Evolutionary conservation across 2,888 invertebrate genomes (phyloP).

Genomic region (Meiosimyza platycephala): DNA sequence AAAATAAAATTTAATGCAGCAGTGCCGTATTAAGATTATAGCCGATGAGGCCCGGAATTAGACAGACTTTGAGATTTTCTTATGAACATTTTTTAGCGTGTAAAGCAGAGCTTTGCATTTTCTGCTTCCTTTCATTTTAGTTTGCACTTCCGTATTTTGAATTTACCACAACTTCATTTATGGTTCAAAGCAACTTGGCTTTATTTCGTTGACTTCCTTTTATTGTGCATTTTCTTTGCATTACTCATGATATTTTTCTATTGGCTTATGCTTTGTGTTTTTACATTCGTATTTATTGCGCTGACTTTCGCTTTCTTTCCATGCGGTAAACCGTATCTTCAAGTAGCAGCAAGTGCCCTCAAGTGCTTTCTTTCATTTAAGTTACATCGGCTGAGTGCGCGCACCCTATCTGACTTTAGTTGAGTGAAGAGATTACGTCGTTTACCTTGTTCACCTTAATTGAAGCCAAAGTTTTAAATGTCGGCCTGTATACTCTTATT

Average conservation of each 20-base stretch:
- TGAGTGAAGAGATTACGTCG: conserved; percentile 1
- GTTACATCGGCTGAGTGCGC: neutral
- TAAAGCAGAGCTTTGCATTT: too few species aligned
- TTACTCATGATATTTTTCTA: neutral
- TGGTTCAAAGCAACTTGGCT: too few species aligned
- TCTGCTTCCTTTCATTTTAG: neutral
- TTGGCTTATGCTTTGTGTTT: conserved; percentile 1
- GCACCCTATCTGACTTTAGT: neutral
- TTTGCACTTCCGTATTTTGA: conserved; percentile 18
- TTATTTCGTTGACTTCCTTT: too few species aligned
- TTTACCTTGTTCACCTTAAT: conserved; percentile 26
- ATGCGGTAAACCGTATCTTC: neutral
- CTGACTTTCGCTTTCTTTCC: conserved; percentile 14
- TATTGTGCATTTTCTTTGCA: too few species aligned
- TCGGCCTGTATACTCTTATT: neutral
- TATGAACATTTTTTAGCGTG: too few species aligned
- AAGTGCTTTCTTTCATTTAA: neutral
- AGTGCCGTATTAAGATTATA: too few species aligned
- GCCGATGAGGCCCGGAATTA: too few species aligned
- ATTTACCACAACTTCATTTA: neutral
- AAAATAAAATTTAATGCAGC: too few species aligned
- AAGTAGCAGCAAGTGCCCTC: neutral
- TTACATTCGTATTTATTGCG: neutral
- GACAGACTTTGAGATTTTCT: too few species aligned
- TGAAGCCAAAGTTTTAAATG: neutral